phyloP scores from a whole-genome alignment of 1,140 invertebrate genomes.

The Zaprionus ghesquierei region DNA sequence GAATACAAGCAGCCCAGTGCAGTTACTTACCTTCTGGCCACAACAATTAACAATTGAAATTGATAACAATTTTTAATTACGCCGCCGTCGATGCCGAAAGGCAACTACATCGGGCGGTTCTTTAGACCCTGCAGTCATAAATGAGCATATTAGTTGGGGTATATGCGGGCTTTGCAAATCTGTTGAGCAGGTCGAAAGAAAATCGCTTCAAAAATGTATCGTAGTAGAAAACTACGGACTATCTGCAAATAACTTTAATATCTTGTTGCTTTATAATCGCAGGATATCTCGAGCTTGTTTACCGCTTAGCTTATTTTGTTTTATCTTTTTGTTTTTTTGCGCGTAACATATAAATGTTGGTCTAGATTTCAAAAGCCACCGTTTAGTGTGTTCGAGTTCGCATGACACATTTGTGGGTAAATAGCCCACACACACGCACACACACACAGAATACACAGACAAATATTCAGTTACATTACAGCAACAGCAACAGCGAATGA shows the following conservation, averaged over 20 bases:
- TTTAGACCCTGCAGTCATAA: slow-evolving; percentile 13
- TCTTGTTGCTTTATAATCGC: background rate
- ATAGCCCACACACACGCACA: slow-evolving; percentile 4
- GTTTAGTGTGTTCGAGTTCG: slow-evolving; percentile 5
- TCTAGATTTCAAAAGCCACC: slow-evolving; percentile 27
- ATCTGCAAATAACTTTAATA: background rate
- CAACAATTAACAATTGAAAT: slow-evolving; percentile 77
- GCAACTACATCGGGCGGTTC: slow-evolving; percentile 4
- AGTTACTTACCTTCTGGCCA: slow-evolving; percentile 43
- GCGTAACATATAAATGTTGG: slow-evolving; percentile 40
- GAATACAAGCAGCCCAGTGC: slow-evolving; percentile 1
- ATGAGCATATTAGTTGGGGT: background rate
- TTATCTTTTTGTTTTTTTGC: slow-evolving; percentile 14
- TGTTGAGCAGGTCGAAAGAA: background rate
- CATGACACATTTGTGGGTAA: slow-evolving; percentile 15
- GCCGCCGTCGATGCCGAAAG: slow-evolving; percentile 36
- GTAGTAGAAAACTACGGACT: background rate
- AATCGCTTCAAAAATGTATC: too few relatives aligned
- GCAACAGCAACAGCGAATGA: background rate
- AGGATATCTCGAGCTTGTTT: slow-evolving; percentile 1
- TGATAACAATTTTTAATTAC: slow-evolving; percentile 74
- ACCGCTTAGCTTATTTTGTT: slow-evolving; percentile 10
- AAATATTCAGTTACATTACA: slow-evolving; percentile 15
- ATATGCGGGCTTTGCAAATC: background rate
- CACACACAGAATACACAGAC: slow-evolving; percentile 2